A percentile compares a stretch with the other conserved stretches of the same genome.
These are phyloP conservation scores for Dicentrarchus labrax DNA, from an alignment of 2,113 vertebrate species.

Conservation along the genomic window DNA sequence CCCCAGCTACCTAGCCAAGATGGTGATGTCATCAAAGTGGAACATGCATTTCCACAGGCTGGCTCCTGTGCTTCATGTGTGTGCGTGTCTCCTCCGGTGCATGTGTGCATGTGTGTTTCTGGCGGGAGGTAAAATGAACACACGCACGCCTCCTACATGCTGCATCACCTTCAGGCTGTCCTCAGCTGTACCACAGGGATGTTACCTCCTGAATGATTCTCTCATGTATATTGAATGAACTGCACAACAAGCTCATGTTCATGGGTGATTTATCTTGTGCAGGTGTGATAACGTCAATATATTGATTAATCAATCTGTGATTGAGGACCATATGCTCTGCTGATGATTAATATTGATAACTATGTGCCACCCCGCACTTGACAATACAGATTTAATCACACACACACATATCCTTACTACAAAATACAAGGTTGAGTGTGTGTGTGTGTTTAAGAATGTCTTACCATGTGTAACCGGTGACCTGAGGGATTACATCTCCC, in stretches of 20 bases:
- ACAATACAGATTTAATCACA: slow-evolving; percentile 66
- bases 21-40: slow-evolving; percentile 83
- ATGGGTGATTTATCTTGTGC: slow-evolving; percentile 75
- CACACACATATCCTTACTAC: slow-evolving; percentile 35
- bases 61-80: slow-evolving; percentile 55
- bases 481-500: slow-evolving; percentile 65
- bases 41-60: slow-evolving; percentile 67
- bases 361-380: slow-evolving; percentile 45
- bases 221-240: slow-evolving; percentile 77
- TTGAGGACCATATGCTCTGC: slow-evolving; percentile 66
- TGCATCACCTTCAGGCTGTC: slow-evolving; percentile 78
- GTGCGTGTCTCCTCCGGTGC: slow-evolving; percentile 3
- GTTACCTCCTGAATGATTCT: slow-evolving; percentile 65
- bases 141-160: slow-evolving; percentile 49
- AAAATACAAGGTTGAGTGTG: slow-evolving; percentile 48
- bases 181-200: slow-evolving; percentile 66
- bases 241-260: slow-evolving; percentile 73
- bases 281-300: slow-evolving; percentile 76
- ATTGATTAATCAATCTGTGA: slow-evolving; percentile 76
- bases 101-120: slow-evolving; percentile 12
- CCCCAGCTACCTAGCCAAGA: slow-evolving; percentile 63
- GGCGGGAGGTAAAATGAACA: slow-evolving; percentile 33
- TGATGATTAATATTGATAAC: slow-evolving; percentile 80
- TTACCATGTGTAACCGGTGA: slow-evolving; percentile 63
- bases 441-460: slow-evolving; percentile 66